Evolutionary conservation across 2,113 vertebrate species (phyloP).

Genomic region (Pogonocichla stellata): DNA sequence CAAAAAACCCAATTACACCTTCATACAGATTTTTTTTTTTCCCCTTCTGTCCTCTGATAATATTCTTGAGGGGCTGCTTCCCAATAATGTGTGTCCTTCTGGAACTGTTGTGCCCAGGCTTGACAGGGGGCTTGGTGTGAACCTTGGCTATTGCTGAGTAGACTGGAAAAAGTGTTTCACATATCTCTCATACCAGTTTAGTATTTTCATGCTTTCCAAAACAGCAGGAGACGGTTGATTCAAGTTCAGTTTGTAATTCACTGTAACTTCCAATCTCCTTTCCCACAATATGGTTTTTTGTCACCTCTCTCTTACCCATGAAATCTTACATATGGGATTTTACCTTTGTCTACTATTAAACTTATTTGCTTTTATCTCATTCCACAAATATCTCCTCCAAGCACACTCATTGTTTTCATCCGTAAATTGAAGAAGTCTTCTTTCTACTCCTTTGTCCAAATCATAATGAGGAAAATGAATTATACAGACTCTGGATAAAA

Average conservation of each 20-base stretch:
- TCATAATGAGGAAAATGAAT: neutral
- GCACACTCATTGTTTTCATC: neutral
- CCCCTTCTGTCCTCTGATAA: neutral
- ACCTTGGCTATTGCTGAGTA: neutral
- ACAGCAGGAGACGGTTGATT: neutral
- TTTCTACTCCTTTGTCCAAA: neutral
- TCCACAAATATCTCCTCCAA: neutral
- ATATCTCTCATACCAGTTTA: neutral
- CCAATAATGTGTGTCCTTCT: neutral
- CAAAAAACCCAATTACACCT: neutral
- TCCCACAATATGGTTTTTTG: neutral
- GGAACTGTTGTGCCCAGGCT: neutral
- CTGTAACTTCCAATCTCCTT: neutral
- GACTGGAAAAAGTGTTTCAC: neutral
- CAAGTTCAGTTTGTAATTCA: neutral
- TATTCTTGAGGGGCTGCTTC: neutral
- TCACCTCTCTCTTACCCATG: neutral
- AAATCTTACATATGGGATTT: neutral
- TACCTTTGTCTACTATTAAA: neutral
- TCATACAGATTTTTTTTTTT: neutral
- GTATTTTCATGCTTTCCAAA: neutral
- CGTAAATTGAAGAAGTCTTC: neutral
- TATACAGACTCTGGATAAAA: neutral
- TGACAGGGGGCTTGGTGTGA: neutral
- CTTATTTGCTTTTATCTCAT: neutral